Evolutionary conservation across 2,888 invertebrate genomes (phyloP).

Genomic region (Mystacides longicornis): DNA sequence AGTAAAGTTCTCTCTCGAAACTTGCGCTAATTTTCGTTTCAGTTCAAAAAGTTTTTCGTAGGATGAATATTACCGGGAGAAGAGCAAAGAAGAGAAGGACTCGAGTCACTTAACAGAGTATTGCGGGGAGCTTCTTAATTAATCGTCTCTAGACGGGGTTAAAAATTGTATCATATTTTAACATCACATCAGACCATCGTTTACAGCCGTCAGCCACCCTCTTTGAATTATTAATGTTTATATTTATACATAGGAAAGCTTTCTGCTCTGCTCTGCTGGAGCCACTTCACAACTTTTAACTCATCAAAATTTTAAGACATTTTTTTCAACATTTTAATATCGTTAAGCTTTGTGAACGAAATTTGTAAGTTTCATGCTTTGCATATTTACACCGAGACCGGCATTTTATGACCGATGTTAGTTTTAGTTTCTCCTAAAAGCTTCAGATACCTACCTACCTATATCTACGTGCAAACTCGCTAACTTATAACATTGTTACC

Average conservation of each 20-base stretch:
- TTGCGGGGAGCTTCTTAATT: constrained; percentile 1
- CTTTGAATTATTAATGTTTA: background rate
- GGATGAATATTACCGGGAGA: background rate
- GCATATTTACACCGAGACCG: too few species aligned
- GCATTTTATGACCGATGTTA: too few species aligned
- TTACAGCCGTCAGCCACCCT: background rate
- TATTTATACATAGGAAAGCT: background rate
- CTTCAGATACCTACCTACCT: too few species aligned
- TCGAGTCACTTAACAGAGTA: background rate
- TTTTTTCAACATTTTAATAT: constrained; percentile 1
- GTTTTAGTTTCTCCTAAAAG: too few species aligned
- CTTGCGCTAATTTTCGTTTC: background rate
- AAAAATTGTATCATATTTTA: constrained; percentile 14
- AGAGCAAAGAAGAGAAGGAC: background rate
- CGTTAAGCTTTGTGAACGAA: too few species aligned
- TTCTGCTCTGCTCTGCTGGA: background rate
- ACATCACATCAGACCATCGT: background rate
- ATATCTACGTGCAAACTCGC: too few species aligned
- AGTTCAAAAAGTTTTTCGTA: background rate
- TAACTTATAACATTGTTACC: too few species aligned
- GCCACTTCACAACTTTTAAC: background rate
- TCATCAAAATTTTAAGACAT: background rate
- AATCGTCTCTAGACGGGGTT: constrained; percentile 11
- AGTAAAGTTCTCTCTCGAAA: background rate
- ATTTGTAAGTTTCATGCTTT: too few species aligned